Evolutionary conservation across 2,113 vertebrate genomes (phyloP).

Genomic region (Drymodes brunneopygia): DNA sequence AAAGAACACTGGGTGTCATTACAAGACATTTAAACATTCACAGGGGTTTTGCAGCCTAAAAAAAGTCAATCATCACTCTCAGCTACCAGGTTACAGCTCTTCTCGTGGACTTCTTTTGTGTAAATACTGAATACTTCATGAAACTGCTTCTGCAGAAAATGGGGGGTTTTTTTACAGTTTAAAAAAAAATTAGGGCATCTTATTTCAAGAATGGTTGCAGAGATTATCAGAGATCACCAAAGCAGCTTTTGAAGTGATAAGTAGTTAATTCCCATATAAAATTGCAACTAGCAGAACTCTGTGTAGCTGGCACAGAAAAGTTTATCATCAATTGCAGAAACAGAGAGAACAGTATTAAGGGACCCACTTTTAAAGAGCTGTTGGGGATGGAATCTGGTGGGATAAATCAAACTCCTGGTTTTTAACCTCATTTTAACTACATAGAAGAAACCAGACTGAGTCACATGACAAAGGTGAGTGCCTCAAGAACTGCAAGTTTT

Average conservation of each 20-base stretch:
- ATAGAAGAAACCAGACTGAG: background rate
- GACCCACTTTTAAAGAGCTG: background rate
- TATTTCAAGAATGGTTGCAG: background rate
- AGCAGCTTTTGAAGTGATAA: background rate
- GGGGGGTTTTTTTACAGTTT: background rate
- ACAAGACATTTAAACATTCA: background rate
- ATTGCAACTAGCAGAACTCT: background rate
- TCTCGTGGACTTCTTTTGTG: background rate
- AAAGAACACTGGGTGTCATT: background rate
- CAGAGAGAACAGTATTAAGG: background rate
- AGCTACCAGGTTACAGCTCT: background rate
- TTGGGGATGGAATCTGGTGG: background rate
- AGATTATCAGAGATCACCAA: background rate
- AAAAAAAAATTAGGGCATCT: background rate
- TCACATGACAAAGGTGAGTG: background rate
- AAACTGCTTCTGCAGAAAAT: background rate
- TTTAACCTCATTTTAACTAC: background rate
- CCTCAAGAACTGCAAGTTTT: background rate
- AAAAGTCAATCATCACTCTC: background rate
- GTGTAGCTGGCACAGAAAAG: background rate
- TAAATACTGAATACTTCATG: background rate
- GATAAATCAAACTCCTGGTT: background rate
- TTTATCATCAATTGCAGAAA: background rate
- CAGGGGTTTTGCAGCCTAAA: background rate
- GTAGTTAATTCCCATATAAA: background rate